Base-by-base conservation (phyloP, 1,140 invertebrate species). In the Zaprionus ghesquierei region DNA sequence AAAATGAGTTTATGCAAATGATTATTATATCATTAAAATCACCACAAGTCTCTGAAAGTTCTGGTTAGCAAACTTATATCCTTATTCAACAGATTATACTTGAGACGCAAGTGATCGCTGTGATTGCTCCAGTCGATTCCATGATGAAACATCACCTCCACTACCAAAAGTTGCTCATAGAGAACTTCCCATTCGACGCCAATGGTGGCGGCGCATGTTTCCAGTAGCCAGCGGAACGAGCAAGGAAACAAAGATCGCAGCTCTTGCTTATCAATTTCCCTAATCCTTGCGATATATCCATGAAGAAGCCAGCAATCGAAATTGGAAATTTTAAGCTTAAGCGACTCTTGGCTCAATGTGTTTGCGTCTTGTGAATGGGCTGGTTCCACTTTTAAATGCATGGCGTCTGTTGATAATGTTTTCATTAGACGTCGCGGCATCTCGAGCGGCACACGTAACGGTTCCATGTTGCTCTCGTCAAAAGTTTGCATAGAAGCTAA, bases 141-240 rank as follows among this genome's bases (percentile, higher is more conserved):
- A 59, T 90, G 81, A 22, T 81, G 75, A 49, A 90, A 86, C 79
- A 81, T 81, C 25, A 89, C 78, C 73, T 92, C 92, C 6, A 92
- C 3, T 1, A 75, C 55, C 5, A 92, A 33, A 9, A 92, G 35
- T 74, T 94, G 93, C 63, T 93, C 91, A 29, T 94, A 94, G 0
- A 94, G 71, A 35, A 92, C 79, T 33, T 91, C 70, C 25, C 77
- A 81, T 0, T 80, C 69, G 60, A 93, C 92, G 71, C 93, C 92
- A 12, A 93, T 69, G 18, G 92, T 79, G 18, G 81, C 69, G 1
- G 93, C 92, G 63, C 93, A 94, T 51, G 93, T 93, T 23, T 92
- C 92, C 5, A 94, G 69, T 2, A 94, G 69, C 94, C 94, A 94
- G 20, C 90, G 89, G 68, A 94, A 94, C 77, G 80, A 93, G 13